Conservation (phyloP, 1,140 invertebrate species). For the Brachionus manjavacas region DNA sequence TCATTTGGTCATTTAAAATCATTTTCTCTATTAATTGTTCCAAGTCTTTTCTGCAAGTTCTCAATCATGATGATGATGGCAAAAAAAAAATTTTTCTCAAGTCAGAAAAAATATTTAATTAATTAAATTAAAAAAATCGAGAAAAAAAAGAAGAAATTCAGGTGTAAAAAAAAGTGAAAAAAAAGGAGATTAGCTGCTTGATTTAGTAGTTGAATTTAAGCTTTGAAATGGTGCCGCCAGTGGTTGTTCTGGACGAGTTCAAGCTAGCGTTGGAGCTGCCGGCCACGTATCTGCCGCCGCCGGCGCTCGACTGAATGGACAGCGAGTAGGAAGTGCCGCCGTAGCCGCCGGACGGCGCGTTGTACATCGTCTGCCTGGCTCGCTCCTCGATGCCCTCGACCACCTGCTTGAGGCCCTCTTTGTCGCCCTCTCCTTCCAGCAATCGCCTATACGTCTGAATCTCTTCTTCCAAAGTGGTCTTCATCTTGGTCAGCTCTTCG, state of each 20-base stretch:
- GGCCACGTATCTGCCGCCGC: conserved; percentile 27
- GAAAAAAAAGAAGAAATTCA: not conserved
- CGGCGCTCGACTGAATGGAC: conserved; percentile 14
- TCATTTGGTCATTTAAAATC: no score
- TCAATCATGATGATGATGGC: no score
- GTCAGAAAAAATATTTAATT: not conserved
- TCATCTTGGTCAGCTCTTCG: conserved; percentile 42
- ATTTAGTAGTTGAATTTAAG: conserved; percentile 35
- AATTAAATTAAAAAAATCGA: not conserved
- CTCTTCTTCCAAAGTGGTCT: conserved; percentile 39
- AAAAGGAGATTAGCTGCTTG: not conserved
- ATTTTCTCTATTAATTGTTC: no score
- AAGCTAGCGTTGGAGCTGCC: not conserved
- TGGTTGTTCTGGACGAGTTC: conserved; percentile 17
- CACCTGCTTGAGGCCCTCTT: conserved; percentile 38
- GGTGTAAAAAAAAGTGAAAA: no score
- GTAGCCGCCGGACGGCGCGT: not conserved
- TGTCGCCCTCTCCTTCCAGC: conserved; percentile 20
- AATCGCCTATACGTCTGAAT: conserved; percentile 39
- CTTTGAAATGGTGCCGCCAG: conserved; percentile 39
- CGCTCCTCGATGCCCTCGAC: conserved; percentile 41
- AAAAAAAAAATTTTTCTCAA: not conserved
- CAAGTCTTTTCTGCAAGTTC: no score
- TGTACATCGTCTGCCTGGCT: conserved; percentile 29
- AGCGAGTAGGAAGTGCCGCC: conserved; percentile 35